phyloP scores from a whole-genome alignment of 1,140 invertebrate species.

The Teleopsis dalmanni region DNA sequence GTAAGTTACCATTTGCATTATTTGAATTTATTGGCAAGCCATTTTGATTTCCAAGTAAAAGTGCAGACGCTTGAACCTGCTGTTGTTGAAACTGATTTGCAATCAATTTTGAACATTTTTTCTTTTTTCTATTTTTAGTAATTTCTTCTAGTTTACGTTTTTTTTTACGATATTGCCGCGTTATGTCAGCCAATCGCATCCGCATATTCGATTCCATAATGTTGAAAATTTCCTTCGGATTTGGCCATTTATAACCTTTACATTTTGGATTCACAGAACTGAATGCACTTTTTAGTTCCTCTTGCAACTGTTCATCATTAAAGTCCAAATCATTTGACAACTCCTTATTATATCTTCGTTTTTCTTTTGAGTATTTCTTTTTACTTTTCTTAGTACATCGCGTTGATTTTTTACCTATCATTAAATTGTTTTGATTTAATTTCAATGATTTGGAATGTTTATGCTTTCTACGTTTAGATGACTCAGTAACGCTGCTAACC shows the following conservation, averaged over 20 bases:
- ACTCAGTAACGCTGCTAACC: background rate
- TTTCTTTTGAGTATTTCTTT: slow-evolving; percentile 29
- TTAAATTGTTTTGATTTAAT: slow-evolving; percentile 2
- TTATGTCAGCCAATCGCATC: slow-evolving; percentile 67
- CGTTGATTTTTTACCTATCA: slow-evolving; percentile 28
- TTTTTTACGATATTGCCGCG: slow-evolving; percentile 73
- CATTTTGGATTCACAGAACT: slow-evolving; percentile 33
- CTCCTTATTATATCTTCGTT: slow-evolving; percentile 8
- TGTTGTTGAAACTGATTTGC: slow-evolving; percentile 15
- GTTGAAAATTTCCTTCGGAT: slow-evolving; percentile 55
- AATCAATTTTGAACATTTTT: slow-evolving; percentile 27
- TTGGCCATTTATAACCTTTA: slow-evolving; percentile 47
- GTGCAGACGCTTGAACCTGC: slow-evolving; percentile 22
- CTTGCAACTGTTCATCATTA: slow-evolving; percentile 43
- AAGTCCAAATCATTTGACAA: slow-evolving; percentile 20
- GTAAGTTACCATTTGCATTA: background rate
- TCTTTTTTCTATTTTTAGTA: slow-evolving; percentile 42
- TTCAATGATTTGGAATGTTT: slow-evolving; percentile 43
- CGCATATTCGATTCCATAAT: slow-evolving; percentile 73
- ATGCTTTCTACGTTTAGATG: slow-evolving; percentile 38
- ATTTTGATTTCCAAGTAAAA: slow-evolving; percentile 7
- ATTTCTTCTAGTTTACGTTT: slow-evolving; percentile 71
- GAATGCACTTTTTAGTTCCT: slow-evolving; percentile 32
- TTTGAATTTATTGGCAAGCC: no score
- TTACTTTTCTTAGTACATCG: slow-evolving; percentile 38